Base-by-base conservation (phyloP, 2,888 invertebrate genomes). In the Xanthorhoe designata region DNA sequence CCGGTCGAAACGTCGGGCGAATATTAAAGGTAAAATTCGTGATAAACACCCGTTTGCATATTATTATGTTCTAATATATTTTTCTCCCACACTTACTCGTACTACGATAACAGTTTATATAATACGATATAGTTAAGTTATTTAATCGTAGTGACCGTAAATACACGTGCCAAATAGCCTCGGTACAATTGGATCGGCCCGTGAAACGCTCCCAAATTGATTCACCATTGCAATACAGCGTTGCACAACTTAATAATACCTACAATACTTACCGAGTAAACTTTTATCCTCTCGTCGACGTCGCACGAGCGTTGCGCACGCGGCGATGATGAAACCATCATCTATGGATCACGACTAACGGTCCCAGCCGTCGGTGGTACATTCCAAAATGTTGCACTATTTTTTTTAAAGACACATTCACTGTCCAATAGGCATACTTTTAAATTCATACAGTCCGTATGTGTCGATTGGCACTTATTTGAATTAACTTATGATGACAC, bases 311-410 rank as follows among this genome's bases (percentile, higher is more conserved):
- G 91, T 78, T 90, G 91, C 84, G 92, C 90, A 70, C 91, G 91
- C 84, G 93, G 92, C 81, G 93, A 92, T 84, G 93, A 93, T 84
- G 93, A 93, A 81, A 93, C 93, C 93, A 93, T 93, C 87, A 86
- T 91, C 90, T 87, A 86, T 84, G 87, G 80, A 83, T 82, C 81
- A 71, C 76, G 78, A 79, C 80, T 87, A 84, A 73, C 74, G 72
- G 68, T 71, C 56, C 64, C 32, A 38, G 18, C 53, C 60, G 60
- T 42, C 38, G 38, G 13, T 10, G 35, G 53, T 50, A 60, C 68
- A 68, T 68, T 68, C 66, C 65, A 62, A 59, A 60, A 68, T 35
- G 49, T 17, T 64, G 60, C 61, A 64, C 61, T 42, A 47, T 60
- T 60, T 58, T 24, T 45, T 47, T 17, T 17, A 17, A 7, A 13